These are phyloP conservation scores for Acleris cristana DNA, from an alignment of 2,888 invertebrate genomes.

Conservation along the genomic window DNA sequence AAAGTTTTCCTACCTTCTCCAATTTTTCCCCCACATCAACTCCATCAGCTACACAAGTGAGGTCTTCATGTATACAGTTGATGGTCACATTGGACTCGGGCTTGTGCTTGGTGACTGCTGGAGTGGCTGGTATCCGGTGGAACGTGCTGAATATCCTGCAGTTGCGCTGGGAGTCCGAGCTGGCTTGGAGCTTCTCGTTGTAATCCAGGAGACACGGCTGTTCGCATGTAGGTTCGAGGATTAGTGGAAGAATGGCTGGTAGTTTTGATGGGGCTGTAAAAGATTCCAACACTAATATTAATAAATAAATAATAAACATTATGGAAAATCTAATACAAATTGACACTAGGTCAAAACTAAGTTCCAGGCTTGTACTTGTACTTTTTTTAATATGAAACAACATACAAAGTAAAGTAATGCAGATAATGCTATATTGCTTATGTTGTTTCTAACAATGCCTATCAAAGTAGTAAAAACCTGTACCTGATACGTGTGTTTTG, in stretches of 20 bases:
- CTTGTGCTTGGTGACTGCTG: conserved; percentile 39
- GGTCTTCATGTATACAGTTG: conserved; percentile 55
- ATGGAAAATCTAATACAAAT: no score
- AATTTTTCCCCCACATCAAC: conserved; percentile 46
- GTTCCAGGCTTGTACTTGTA: no score
- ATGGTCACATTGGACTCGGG: conserved; percentile 45
- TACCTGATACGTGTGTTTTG: conserved; percentile 53
- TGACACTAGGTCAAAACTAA: no score
- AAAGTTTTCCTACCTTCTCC: conserved; percentile 56
- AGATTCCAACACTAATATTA: background rate
- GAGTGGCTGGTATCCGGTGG: conserved; percentile 57
- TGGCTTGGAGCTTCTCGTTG: conserved; percentile 66
- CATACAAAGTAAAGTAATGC: no score
- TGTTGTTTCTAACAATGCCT: no score
- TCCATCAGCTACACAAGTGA: conserved; percentile 54
- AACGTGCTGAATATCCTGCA: conserved; percentile 66
- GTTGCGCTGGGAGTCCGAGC: conserved; percentile 56
- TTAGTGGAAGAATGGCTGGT: conserved; percentile 53
- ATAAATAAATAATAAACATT: no score
- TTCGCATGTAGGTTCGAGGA: conserved; percentile 55
- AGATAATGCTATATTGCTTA: no score
- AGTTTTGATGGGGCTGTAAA: conserved; percentile 58
- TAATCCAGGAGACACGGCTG: conserved; percentile 61
- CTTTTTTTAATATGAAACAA: no score
- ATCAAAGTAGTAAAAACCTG: conserved; percentile 25